Evolutionary conservation across 2,888 invertebrate genomes (phyloP), one percentile per base, ranked within the genome.

Genomic region (Megaustenia siamemsis): DNA sequence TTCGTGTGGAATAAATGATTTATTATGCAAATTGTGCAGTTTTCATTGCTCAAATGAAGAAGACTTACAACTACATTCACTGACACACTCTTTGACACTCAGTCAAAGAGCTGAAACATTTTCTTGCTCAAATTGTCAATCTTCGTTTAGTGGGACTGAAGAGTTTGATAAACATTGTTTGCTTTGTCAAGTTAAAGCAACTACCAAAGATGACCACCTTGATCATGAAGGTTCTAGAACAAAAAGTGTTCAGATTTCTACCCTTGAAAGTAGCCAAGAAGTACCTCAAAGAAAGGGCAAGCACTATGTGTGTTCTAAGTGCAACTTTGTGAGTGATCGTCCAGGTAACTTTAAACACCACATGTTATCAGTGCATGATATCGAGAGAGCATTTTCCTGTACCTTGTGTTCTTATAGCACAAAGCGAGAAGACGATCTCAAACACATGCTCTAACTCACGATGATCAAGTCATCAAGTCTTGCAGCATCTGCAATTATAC

Each of bases 381-480:
- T 80, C 24, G 69, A 80, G 10, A 80, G 69, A n/a, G 69, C 69
- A 32, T 80, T 80, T 69, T 49, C 69, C 35, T 80, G 80, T 24
- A 53, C 24, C 21, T 60, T 80, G 24, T 80, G 80, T 28, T 69
- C 80, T 1, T 80, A 80, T 28, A 49, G 53, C 5, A 40, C 80
- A 49, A 80, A 80, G 21, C 49, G 80, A 69, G 80, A 80, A 32
- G 80, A 80, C 15, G 80, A 80, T 40, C 53, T 80, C 18, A 80
- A 69, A 69, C 69, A n/a, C 80, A 80, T 56, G 24, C 69, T 1
- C 69, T 80, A 18, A 80, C 80, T 24, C 80, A 80, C 53, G 53
- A 80, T 69, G 40, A 49, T 6, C 40, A 15, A 12, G 38, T 80
- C 53, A 69, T 12, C 10, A 68, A 56, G 24, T 69, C 38, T 35